A percentile compares a stretch with the other conserved stretches of the same genome.
phyloP scores from a whole-genome alignment of 2,113 vertebrate genomes.

The Odontesthes bonariensis region DNA sequence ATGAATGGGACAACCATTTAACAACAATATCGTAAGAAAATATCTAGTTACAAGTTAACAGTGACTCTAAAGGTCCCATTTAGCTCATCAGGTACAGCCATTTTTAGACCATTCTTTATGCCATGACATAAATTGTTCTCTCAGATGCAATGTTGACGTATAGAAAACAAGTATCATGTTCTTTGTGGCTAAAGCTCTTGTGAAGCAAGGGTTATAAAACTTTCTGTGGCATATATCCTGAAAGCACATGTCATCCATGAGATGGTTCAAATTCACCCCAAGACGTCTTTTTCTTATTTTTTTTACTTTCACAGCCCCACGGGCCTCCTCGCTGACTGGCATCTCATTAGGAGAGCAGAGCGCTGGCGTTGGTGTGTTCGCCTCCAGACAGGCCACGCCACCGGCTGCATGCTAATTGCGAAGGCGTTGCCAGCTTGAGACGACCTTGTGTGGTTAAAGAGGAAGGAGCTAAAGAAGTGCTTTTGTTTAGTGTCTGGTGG shows the following conservation, averaged over 20 bases:
- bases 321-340: conserved; percentile 69
- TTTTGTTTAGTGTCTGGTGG: conserved; percentile 63
- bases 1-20: too few species aligned
- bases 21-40: too few species aligned
- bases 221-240: neutral
- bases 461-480: conserved; percentile 53
- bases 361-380: conserved; percentile 36
- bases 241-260: conserved; percentile 38
- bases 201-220: neutral
- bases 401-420: conserved; percentile 80
- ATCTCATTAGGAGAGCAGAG: conserved; percentile 76
- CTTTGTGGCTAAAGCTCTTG: neutral
- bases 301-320: conserved; percentile 46
- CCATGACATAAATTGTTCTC: too few species aligned
- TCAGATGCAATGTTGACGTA: too few species aligned
- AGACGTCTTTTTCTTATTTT: conserved; percentile 31
- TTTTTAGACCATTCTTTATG: neutral
- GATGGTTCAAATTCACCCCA: conserved; percentile 42
- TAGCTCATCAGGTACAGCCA: neutral
- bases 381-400: conserved; percentile 75
- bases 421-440: conserved; percentile 70
- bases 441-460: conserved; percentile 70
- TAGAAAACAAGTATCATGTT: neutral
- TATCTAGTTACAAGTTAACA: too few species aligned
- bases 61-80: too few species aligned